Conservation (phyloP, 2,113 vertebrate species). For the Chionis minor region DNA sequence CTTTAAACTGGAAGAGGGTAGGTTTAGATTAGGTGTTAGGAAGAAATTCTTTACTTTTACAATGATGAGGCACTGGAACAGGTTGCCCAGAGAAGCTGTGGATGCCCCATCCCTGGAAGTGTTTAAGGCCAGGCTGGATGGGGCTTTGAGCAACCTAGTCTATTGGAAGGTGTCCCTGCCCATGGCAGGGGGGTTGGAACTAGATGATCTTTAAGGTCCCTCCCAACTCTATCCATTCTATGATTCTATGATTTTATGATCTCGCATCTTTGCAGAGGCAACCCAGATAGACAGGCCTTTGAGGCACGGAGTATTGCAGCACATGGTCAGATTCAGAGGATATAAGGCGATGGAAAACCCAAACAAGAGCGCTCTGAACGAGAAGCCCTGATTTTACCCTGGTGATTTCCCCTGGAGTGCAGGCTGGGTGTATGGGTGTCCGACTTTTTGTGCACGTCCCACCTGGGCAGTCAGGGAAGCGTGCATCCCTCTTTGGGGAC, state of each 20-base stretch:
- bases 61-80: neutral
- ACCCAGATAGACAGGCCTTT: neutral
- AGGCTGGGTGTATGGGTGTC: accelerated
- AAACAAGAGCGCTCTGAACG: neutral
- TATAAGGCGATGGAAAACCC: neutral
- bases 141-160: neutral
- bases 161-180: neutral
- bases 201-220: neutral
- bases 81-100: neutral
- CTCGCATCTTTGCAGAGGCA: neutral
- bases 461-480: accelerated
- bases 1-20: neutral
- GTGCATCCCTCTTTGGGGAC: neutral
- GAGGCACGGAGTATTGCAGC: neutral
- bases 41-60: neutral
- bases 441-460: too few relatives aligned
- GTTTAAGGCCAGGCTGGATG: neutral
- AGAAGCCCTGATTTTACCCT: neutral
- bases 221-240: neutral
- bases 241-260: neutral
- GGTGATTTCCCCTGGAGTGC: neutral
- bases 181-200: neutral
- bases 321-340: neutral
- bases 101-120: neutral
- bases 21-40: neutral